Base-by-base conservation (phyloP, 2,797 vertebrate genomes). In the Tenualosa ilisha region DNA sequence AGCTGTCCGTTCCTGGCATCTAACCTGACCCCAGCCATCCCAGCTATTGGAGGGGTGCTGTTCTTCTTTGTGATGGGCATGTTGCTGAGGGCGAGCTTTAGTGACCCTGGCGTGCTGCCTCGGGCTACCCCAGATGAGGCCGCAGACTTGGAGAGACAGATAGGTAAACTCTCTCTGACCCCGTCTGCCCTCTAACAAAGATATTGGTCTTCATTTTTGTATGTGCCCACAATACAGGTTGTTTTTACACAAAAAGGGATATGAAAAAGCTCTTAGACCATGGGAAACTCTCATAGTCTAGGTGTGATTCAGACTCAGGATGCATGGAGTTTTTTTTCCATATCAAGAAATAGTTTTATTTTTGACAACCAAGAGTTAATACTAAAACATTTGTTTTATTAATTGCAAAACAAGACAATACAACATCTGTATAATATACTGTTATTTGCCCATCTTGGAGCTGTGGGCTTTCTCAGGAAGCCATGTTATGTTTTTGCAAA, bases 1-100 rank as follows among this genome's bases (percentile, higher is more conserved):
- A 98, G 97, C 94, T 98, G 97, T 90, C 97, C 97, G 0, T 98
- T 96, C 91, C 94, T 98, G 89, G 96, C 97, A 0, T 96, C 96
- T 91, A 95, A 96, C 89, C 96, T 98, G 93, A 98, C 96, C 2
- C 97, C 97, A 0, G 97, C 96, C 88, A 97, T 98, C 87, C 97
- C 97, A 3, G 97, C 94, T 63, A 93, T 97, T 0, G 97, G 97
- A 37, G 97, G 95, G 84, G 88, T 97, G 88, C 96, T 98, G 85
- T 98, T 98, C 91, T 87, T 98, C 94, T 98, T 98, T 24, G 97
- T 98, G 88, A 97, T 98, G 96, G 97, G 97, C 87, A 98, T 97
- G 90, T 95, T 98, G 92, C 94, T 98, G 86, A 95, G 97, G 59
- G 98, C 97, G 85, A 98, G 97, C 91, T 98, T 98, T 96, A 98